Base-by-base conservation (phyloP, 1,140 invertebrate species). In the Trichonephila clavipes region DNA sequence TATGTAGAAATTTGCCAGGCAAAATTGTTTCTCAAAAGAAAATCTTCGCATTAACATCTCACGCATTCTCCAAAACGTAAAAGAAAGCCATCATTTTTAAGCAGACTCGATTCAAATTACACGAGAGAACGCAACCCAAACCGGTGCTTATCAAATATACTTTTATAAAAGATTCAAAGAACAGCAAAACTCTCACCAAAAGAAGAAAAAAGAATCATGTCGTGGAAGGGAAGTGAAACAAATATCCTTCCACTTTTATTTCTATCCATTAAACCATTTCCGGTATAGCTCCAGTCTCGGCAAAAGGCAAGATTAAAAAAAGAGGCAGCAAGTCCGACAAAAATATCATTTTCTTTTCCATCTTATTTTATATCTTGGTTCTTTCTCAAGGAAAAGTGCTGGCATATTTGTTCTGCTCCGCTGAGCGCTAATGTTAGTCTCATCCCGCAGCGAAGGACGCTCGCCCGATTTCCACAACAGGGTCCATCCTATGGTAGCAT, bases 361-460 rank as follows among this genome's bases (percentile, higher is more conserved):
- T 51, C 51, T 89, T 59, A 72, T 89, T 77, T 77, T 28, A 40
- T 89, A 28, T 91, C 58, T 90, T 82, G 21, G 24, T 72, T 72
- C 40, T 85, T 85, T 82, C 90, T 91, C 90, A 92, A 92, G 90
- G 90, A 92, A 85, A 92, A 92, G 90, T 86, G 64, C 82, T 92
- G 90, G 90, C 82, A 92, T 92, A 92, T 92, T 92, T 92, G 90
- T 92, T 92, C 90, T 92, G 90, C 90, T 92, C 83, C 90, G 90
- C 62, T 62, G 90, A 34, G 12, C 90, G 21, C 90, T 92, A 92
- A 92, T 92, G 44, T 62, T 28, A 58, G 62, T 69, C 90, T 92
- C 83, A 91, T 91, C 90, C 83, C n/a, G 59, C 18, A 34, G 34
- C 59, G 90, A 91, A 91, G 90, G 90, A 77, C 90, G 81, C 59